Percentiles rank a stretch among this genome's conserved stretches.
Evolutionary conservation across 2,888 invertebrate genomes (phyloP).

Genomic region (Brenthis daphne): DNA sequence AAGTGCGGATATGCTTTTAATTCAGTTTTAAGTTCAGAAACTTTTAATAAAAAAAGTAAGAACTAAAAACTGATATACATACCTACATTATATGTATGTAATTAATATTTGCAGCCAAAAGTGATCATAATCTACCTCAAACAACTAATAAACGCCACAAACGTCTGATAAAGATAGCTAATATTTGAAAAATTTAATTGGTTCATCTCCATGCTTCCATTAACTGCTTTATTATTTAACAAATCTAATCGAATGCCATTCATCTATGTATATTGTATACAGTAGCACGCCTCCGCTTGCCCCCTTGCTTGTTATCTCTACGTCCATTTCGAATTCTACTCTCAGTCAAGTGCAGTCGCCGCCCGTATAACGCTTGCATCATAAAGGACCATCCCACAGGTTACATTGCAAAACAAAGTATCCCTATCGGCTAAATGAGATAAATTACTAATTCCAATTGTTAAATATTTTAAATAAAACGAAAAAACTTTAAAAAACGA

Average conservation of each 20-base stretch:
- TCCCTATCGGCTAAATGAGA: slow-evolving; percentile 6
- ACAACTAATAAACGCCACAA: no score
- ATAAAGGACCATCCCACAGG: slow-evolving; percentile 60
- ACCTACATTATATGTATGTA: no score
- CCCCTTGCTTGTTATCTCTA: slow-evolving; percentile 33
- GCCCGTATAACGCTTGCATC: slow-evolving; percentile 61
- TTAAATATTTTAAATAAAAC: no score
- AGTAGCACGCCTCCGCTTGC: neutral
- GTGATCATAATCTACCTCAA: no score
- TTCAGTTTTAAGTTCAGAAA: no score
- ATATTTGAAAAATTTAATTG: neutral
- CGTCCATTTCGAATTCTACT: slow-evolving; percentile 51
- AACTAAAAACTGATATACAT: no score
- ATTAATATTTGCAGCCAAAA: no score
- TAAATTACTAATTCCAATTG: slow-evolving; percentile 3
- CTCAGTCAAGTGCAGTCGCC: slow-evolving; percentile 63
- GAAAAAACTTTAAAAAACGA: no score
- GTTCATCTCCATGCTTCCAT: slow-evolving; percentile 1
- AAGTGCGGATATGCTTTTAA: no score
- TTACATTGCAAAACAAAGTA: slow-evolving; percentile 42
- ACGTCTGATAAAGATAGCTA: no score
- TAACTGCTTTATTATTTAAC: slow-evolving; percentile 5
- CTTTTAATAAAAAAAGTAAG: no score
- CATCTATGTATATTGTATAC: no score
- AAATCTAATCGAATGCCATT: slow-evolving; percentile 8